Evolutionary conservation across 2,888 invertebrate species (phyloP), one percentile per base, ranked within the genome.

Genomic region (Agriopis marginaria): DNA sequence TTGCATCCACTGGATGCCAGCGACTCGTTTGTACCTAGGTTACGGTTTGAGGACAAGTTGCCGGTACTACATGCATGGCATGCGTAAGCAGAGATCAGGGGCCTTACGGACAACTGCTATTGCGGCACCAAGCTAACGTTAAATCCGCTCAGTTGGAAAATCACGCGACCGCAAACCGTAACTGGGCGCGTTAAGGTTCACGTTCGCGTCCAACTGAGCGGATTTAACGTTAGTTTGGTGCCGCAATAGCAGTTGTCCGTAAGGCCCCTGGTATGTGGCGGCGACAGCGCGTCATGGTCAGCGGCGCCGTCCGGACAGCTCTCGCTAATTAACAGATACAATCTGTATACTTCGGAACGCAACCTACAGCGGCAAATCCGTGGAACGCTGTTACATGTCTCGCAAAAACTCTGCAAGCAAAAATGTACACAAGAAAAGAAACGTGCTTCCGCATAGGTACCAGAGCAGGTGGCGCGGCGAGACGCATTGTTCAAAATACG

Each of bases 261-360:
- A 23, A 23, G 17, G 17, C 17, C 17, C 17, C 17, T 1, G 17
- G 55, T 14, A 47, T 50, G 40, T 17, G 42, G 17, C n/a, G 11
- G 45, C 45, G 50, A 11, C 60, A 39, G 39, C 50, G 14, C 40
- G 61, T 40, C 50, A 40, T 55, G 49, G 42, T 10, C 14, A 23
- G 64, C 55, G 50, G 70, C 69, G 77, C 79, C 53, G 54, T 45
- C 54, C 61, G 76, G 78, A 71, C 77, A 84, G 81, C 85, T 85
- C 82, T 85, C 74, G 75, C 85, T 91, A 88, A 90, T 89, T 89
- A 88, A 88, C 87, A 87, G 89, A 90, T 90, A 83, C 85, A 85
- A 89, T 89, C 87, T 84, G 82, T 81, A 82, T 42, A 17, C 82
- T 74, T 81, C 74, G 81, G 83, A 86, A 85, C 82, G 85, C 81